Evolutionary conservation across 2,797 vertebrate genomes (phyloP), one percentile per base, ranked within the genome.

Genomic region (Leptatherina wallacei): DNA sequence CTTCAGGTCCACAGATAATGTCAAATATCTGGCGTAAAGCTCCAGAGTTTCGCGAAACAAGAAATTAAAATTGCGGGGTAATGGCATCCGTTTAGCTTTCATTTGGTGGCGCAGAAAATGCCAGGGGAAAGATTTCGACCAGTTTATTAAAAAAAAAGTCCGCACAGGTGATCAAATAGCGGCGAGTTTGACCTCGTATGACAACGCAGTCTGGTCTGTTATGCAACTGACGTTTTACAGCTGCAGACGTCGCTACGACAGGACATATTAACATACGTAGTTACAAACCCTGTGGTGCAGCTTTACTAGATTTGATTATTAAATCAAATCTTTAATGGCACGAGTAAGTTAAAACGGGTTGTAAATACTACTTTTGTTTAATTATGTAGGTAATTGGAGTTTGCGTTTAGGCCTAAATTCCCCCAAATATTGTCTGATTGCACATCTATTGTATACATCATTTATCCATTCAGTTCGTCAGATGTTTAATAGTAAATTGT

Each of bases 201-300:
- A 67, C 65, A 30, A 2, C 8, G 3, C 44, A 61, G 57, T 60
- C 52, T 54, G 68, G 47, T 69, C 29, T 20, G 7, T 64, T 38
- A 67, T 77, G 77, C 42, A 85, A 83, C 27, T 29, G 60, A 6
- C 61, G 33, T 59, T 64, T 69, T 7, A 55, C 55, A n/a, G 65
- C 56, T 9, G 30, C 27, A 40, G 32, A 47, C 56, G 8, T 29
- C n/a, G 4, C 40, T 29, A 29, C 24, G 27, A 16, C 27, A 47
- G 20, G 58, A 67, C 16, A 18, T 3, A 32, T 44, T 3, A 33
- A 6, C 40, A 40, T 18, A 58, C 22, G 36, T 13, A 3, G 29
- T 9, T 20, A 12, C 11, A 18, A 22, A 65, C 27, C n/a, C 35
- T 20, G 30, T 11, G 42, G 32, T 57, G 6, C 24, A 42, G 20